Conservation (phyloP, 2,113 vertebrate genomes). For the Suricata suricatta region DNA sequence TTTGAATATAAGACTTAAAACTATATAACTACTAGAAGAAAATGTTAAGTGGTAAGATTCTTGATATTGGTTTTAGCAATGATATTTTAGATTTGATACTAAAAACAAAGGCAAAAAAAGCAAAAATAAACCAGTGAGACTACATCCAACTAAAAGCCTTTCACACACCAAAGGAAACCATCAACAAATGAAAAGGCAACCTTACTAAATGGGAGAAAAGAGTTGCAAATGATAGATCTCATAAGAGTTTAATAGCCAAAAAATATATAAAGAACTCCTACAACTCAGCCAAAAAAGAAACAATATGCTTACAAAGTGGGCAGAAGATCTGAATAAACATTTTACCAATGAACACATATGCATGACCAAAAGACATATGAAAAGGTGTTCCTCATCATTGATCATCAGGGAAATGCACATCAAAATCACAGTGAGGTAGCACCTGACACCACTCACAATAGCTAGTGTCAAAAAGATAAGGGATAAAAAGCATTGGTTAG, state of each 20-base stretch:
- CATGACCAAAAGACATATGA: neutral
- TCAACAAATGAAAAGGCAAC: neutral
- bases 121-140: neutral
- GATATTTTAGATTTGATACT: neutral
- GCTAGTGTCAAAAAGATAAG: neutral
- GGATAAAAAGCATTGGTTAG: neutral
- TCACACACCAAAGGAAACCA: neutral
- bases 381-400: neutral
- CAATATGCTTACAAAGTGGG: neutral
- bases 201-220: neutral
- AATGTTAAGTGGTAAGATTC: neutral
- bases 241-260: neutral
- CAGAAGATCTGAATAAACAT: neutral
- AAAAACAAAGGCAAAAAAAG: neutral
- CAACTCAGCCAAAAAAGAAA: neutral
- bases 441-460: neutral
- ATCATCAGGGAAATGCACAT: neutral
- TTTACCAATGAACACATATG: neutral
- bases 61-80: neutral
- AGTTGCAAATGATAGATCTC: neutral
- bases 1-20: neutral
- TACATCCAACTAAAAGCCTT: neutral
- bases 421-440: neutral
- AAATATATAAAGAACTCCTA: too few species aligned
- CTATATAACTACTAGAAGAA: neutral